Conservation (phyloP, 2,113 vertebrate species). For the Probosciger aterrimus region DNA sequence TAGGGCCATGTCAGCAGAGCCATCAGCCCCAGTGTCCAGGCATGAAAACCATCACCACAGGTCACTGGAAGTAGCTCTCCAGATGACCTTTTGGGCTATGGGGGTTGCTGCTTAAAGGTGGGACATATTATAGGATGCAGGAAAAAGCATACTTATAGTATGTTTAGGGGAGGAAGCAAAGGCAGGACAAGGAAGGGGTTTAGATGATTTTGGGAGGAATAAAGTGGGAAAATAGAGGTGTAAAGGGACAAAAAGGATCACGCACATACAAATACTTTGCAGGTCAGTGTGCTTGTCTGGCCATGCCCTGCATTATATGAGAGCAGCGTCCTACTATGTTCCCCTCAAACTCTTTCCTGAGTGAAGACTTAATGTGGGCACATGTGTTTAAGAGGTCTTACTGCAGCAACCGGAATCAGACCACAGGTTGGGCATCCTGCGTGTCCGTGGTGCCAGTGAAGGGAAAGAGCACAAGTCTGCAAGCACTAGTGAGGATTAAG, state of each 20-base stretch:
- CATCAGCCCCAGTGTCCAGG: background rate
- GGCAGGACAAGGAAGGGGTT: background rate
- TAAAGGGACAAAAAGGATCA: background rate
- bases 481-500: background rate
- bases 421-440: background rate
- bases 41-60: background rate
- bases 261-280: background rate
- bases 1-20: background rate
- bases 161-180: background rate
- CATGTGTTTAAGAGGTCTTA: accelerated
- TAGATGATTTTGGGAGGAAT: background rate
- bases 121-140: background rate
- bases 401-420: background rate
- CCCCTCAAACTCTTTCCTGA: background rate
- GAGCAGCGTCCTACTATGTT: background rate
- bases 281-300: background rate
- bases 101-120: accelerated
- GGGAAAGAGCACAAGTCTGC: background rate
- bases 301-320: background rate
- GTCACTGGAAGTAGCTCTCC: background rate
- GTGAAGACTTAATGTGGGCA: background rate
- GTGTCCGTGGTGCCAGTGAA: accelerated
- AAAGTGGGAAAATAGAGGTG: background rate
- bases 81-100: background rate
- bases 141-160: accelerated